Evolutionary conservation across 2,797 vertebrate genomes (phyloP), one percentile per base, ranked within the genome.

Genomic region (Austrolebias charrua): DNA sequence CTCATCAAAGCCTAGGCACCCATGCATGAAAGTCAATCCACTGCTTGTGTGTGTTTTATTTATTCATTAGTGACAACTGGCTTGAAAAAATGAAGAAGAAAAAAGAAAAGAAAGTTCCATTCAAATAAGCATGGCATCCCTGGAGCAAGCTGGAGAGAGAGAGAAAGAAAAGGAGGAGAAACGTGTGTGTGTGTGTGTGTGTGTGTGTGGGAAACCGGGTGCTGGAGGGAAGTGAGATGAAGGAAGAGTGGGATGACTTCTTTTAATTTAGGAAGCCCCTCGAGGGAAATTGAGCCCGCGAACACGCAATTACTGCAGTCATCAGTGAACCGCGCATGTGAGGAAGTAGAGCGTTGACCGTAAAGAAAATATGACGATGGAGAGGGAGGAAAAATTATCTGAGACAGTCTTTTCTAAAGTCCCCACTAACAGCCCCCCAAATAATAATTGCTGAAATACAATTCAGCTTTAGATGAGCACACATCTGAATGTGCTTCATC

Each of bases 181-280:
- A 50, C 54, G 51, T 55, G 33, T 42, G 19, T 16, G 38, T 63
- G 59, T 31, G 55, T 56, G 49, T 66, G 68, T 55, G 33, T 49
- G 70, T 63, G 71, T 60, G 68, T 24, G 24, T 24, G 4, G 2
- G 65, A 82, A 82, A 83, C 66, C 75, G 67, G 81, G 76, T 79
- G 79, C 71, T 75, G 47, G 52, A 76, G 81, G 71, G 81, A 68
- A 77, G 64, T 57, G 69, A 80, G 85, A 77, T 84, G 86, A 86
- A 83, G 78, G 80, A 86, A 84, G 83, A 85, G 88, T 84, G 74
- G 85, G 88, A 86, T 86, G 88, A 86, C 86, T 91, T 91, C 88
- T 93, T 93, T 93, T 92, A 92, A 93, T 92, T 93, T 91, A 80
- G 88, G 86, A 84, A 86, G 75, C 80, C 86, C 88, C 90, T 90